Evolutionary conservation across 2,797 vertebrate species (phyloP).

Genomic region (Sandelia bainsii): DNA sequence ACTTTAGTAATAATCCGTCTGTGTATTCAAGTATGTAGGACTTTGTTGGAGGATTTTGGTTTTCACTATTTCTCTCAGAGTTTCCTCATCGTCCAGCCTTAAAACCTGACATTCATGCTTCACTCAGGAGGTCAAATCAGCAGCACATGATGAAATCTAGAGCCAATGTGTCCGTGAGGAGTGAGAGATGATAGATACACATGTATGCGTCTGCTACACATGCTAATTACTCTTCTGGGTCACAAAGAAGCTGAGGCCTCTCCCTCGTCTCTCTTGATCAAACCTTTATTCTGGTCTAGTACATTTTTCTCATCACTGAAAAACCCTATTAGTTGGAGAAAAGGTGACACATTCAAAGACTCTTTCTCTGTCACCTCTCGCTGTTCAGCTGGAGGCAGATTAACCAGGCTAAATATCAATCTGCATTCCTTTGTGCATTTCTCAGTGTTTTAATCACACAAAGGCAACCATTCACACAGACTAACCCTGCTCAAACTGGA

Average conservation of each 20-base stretch:
- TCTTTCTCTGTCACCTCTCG: background rate
- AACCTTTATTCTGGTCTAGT: too few species aligned
- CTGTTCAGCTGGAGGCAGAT: background rate
- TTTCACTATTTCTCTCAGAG: background rate
- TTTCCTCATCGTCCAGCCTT: background rate
- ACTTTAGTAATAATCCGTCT: background rate
- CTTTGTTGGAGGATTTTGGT: background rate
- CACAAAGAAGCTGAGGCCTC: too few species aligned
- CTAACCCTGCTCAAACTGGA: background rate
- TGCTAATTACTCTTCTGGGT: background rate
- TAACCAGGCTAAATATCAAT: conserved; percentile 20
- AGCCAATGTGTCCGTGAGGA: background rate
- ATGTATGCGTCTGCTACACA: background rate
- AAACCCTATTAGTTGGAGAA: background rate
- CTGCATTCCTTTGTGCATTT: conserved; percentile 45
- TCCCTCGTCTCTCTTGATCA: conserved; percentile 3
- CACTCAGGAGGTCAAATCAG: background rate
- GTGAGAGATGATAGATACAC: background rate
- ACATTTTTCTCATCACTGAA: background rate
- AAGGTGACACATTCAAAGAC: background rate
- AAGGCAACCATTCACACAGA: conserved; percentile 20
- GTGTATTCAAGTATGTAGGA: too few species aligned
- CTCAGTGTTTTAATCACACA: conserved; percentile 26
- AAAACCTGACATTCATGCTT: background rate
- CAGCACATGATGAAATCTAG: conserved; percentile 33